Percentiles rank a stretch among this genome's conserved stretches.
Evolutionary conservation across 2,888 invertebrate genomes (phyloP).

Genomic region (Drosophila mulleri): DNA sequence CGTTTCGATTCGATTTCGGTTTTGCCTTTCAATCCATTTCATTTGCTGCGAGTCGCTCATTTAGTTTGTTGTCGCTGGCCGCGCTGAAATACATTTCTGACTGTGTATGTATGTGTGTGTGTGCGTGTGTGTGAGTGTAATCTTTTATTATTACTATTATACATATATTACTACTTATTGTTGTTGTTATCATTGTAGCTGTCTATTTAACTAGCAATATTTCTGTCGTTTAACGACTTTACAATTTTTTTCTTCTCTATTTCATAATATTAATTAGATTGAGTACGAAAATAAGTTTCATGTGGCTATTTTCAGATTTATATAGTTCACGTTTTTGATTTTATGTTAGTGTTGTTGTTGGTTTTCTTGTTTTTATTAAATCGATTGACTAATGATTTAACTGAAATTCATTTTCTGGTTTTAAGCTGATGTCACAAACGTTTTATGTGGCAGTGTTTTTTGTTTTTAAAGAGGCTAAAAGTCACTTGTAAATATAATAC

Average conservation of each 20-base stretch:
- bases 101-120: conserved; percentile 28
- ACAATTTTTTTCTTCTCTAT: conserved; percentile 14
- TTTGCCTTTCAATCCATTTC: conserved; percentile 47
- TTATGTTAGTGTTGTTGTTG: background rate
- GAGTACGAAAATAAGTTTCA: conserved; percentile 50
- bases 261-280: conserved; percentile 42
- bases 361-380: conserved; percentile 14
- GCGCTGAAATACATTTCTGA: conserved; percentile 21
- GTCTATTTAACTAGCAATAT: conserved; percentile 20
- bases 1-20: conserved; percentile 39
- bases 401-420: conserved; percentile 17
- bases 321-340: conserved; percentile 35
- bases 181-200: conserved; percentile 21
- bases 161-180: conserved; percentile 10
- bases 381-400: conserved; percentile 29
- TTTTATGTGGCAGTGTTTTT: conserved; percentile 4
- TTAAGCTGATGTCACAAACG: conserved; percentile 32
- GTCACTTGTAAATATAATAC: conserved; percentile 36
- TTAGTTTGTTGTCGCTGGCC: conserved; percentile 44
- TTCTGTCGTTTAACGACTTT: conserved; percentile 32
- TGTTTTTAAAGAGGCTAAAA: conserved; percentile 10
- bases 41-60: conserved; percentile 49
- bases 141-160: conserved; percentile 38
- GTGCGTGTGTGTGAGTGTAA: conserved; percentile 26
- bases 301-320: conserved; percentile 58